Evolutionary conservation across 2,113 vertebrate species (phyloP).

Genomic region (Mobula birostris): DNA sequence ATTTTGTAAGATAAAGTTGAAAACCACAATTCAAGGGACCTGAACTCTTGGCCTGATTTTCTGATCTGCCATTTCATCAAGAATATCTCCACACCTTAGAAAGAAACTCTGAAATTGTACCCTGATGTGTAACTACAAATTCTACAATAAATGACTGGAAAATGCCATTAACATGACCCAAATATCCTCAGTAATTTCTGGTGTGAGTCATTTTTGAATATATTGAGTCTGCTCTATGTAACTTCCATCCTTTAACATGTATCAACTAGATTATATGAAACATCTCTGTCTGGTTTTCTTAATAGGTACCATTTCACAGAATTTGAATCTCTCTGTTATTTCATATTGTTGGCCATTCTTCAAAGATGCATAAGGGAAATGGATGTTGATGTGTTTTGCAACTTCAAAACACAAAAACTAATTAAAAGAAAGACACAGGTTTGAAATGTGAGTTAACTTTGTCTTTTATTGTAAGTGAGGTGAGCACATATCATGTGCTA

Average conservation of each 20-base stretch:
- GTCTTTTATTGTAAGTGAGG: too few relatives aligned
- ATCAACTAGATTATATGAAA: neutral
- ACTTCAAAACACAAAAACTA: too few relatives aligned
- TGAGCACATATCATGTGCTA: too few relatives aligned
- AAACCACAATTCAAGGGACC: neutral
- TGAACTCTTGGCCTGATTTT: neutral
- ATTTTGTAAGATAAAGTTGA: neutral
- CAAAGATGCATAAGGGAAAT: neutral
- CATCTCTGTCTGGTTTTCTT: neutral
- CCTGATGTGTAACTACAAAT: neutral
- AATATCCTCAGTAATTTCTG: too few relatives aligned
- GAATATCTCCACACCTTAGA: neutral
- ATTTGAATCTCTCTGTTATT: neutral
- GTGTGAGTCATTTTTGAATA: neutral
- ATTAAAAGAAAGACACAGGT: too few relatives aligned
- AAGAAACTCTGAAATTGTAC: neutral
- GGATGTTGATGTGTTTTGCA: neutral
- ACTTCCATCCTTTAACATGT: neutral
- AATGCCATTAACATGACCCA: neutral
- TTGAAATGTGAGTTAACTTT: too few relatives aligned
- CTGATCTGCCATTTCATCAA: neutral
- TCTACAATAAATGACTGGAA: neutral
- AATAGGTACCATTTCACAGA: neutral
- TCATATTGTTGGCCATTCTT: neutral
- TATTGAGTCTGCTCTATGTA: neutral